These are phyloP conservation scores for Lepus oiostolus DNA, from an alignment of 2,797 vertebrate species.

Conservation along the genomic window DNA sequence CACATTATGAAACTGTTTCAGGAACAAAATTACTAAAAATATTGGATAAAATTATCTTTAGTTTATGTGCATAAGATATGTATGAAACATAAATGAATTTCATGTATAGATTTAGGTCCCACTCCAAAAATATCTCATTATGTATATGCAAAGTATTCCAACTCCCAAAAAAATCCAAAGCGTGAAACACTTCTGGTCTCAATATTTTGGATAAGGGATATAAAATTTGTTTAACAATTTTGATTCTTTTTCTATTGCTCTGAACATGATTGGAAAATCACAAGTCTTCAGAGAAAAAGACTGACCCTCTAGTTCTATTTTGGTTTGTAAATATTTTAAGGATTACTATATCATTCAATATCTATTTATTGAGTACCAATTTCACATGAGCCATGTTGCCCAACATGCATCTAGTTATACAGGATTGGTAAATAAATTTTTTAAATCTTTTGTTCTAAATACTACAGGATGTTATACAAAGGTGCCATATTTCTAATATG, in stretches of 20 bases:
- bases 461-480: no score
- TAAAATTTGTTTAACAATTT: neutral
- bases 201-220: neutral
- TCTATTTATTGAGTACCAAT: neutral
- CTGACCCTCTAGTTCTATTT: neutral
- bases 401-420: neutral
- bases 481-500: neutral
- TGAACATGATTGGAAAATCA: constrained; percentile 8
- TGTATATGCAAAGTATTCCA: neutral
- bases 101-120: neutral
- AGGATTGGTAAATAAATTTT: constrained; percentile 32
- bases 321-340: neutral
- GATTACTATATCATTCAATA: neutral
- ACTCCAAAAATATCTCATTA: neutral
- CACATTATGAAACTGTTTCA: neutral
- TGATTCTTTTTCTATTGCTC: neutral
- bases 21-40: neutral
- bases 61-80: neutral
- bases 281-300: neutral
- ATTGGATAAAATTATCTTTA: neutral
- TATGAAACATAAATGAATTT: neutral
- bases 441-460: neutral
- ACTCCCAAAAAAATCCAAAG: neutral
- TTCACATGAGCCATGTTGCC: neutral
- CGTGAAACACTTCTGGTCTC: neutral